Conservation (phyloP, 1,140 invertebrate species). For the Copidosoma floridanum region DNA sequence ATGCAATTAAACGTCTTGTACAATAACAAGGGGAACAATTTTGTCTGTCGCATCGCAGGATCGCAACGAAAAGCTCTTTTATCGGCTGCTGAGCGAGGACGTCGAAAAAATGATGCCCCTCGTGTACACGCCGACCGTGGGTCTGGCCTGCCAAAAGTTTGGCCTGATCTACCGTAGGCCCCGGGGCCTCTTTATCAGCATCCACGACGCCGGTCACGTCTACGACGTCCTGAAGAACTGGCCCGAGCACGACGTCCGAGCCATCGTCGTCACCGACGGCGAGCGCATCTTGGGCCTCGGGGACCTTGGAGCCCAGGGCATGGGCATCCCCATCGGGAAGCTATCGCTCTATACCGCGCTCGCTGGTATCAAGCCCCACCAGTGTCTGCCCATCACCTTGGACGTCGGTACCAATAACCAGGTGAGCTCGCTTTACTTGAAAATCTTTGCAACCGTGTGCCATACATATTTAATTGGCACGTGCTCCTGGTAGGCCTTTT, state of each 20-base stretch:
- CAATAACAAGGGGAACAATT: neutral
- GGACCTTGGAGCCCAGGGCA: conserved; percentile 90
- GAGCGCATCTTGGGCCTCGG: conserved; percentile 90
- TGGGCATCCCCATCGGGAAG: conserved; percentile 93
- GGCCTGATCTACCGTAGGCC: conserved; percentile 90
- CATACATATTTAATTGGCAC: no score
- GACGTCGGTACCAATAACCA: conserved; percentile 93
- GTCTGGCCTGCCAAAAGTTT: conserved; percentile 92
- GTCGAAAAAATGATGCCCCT: conserved; percentile 86
- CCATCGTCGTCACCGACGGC: conserved; percentile 92
- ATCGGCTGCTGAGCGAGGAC: conserved; percentile 84
- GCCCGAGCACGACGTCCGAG: conserved; percentile 85
- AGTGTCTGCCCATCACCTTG: conserved; percentile 83
- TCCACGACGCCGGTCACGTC: conserved; percentile 91
- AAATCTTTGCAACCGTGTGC: no score
- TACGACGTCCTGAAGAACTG: conserved; percentile 82
- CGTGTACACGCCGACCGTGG: conserved; percentile 92
- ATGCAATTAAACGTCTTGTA: neutral
- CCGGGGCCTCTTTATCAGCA: conserved; percentile 93
- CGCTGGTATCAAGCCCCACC: conserved; percentile 86
- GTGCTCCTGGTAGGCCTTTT: conserved; percentile 58
- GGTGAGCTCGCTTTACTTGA: conserved; percentile 40
- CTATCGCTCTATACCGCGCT: conserved; percentile 87
- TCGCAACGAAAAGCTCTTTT: conserved; percentile 90
- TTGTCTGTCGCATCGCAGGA: conserved; percentile 59